Conservation (phyloP, 1,140 invertebrate genomes). For the Anagrus nilaparvatae region DNA sequence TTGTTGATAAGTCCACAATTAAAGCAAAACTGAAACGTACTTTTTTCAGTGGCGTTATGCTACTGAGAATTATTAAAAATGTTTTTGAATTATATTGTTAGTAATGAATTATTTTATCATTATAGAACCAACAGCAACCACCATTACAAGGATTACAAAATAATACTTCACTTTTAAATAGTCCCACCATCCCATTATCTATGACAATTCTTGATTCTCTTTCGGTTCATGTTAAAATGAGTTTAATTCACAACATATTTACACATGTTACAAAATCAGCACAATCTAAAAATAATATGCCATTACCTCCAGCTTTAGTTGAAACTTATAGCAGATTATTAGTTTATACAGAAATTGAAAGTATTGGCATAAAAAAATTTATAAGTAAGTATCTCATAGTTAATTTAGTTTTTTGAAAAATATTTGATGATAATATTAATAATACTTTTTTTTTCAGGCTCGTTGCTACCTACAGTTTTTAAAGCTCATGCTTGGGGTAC, state of each 20-base stretch:
- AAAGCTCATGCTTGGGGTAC: conserved; percentile 91
- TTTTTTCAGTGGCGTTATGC: too few species aligned
- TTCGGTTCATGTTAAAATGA: conserved; percentile 96
- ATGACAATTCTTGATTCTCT: conserved; percentile 91
- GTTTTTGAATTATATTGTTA: too few species aligned
- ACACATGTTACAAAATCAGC: conserved; percentile 81
- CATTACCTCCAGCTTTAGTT: conserved; percentile 80
- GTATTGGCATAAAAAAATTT: conserved; percentile 92
- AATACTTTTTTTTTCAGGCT: conserved; percentile 47
- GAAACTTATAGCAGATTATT: conserved; percentile 90
- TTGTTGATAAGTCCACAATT: conserved; percentile 20
- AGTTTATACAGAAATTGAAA: conserved; percentile 95
- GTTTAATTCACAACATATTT: conserved; percentile 89
- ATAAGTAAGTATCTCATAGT: conserved; percentile 59
- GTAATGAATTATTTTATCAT: neutral
- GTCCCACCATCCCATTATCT: conserved; percentile 73
- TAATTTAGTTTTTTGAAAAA: neutral
- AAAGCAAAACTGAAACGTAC: neutral
- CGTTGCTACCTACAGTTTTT: conserved; percentile 80
- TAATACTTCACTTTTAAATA: conserved; percentile 41
- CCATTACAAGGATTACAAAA: conserved; percentile 38
- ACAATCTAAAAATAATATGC: conserved; percentile 71
- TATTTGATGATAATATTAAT: neutral
- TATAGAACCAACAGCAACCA: conserved; percentile 38
- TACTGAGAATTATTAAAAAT: too few species aligned